Percentiles rank a stretch among this genome's conserved stretches.
phyloP scores from a whole-genome alignment of 2,113 vertebrate genomes.

The Syngnathoides biaculeatus region DNA sequence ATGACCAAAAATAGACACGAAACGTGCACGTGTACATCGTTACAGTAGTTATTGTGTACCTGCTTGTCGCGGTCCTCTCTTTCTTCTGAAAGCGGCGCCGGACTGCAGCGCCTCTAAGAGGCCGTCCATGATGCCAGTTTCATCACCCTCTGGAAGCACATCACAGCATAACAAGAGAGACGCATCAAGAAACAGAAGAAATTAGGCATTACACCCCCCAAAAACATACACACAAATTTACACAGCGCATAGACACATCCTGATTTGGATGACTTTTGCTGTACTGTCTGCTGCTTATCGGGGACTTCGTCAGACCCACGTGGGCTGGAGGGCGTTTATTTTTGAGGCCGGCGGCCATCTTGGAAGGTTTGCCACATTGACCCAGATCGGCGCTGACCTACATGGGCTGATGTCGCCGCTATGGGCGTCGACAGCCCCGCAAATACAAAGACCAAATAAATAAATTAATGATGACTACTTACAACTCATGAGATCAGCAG shows the following conservation, averaged over 20 bases:
- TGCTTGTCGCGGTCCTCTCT: constrained; percentile 78
- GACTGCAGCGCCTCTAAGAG: constrained; percentile 78
- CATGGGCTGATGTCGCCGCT: constrained; percentile 29
- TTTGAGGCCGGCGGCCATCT: constrained; percentile 27
- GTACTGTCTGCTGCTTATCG: background rate
- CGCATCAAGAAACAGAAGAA: constrained; percentile 11
- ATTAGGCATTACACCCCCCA: too few species aligned
- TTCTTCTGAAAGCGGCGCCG: constrained; percentile 76
- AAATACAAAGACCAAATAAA: too few species aligned
- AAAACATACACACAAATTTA: too few species aligned
- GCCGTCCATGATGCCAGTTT: constrained; percentile 80
- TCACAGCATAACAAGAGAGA: constrained; percentile 19
- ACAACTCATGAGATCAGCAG: background rate
- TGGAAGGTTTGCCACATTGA: constrained; percentile 48
- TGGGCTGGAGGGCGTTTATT: background rate
- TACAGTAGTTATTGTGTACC: constrained; percentile 46
- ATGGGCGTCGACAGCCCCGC: constrained; percentile 8
- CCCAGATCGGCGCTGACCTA: constrained; percentile 63
- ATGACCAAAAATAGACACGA: background rate
- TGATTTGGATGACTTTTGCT: constrained; percentile 11
- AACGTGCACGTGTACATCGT: constrained; percentile 7
- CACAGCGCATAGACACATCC: constrained; percentile 3
- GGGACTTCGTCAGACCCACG: constrained; percentile 13
- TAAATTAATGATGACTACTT: too few species aligned
- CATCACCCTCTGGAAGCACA: constrained; percentile 70